phyloP scores from a whole-genome alignment of 2,113 vertebrate species.

The Mastomys natalensis region DNA sequence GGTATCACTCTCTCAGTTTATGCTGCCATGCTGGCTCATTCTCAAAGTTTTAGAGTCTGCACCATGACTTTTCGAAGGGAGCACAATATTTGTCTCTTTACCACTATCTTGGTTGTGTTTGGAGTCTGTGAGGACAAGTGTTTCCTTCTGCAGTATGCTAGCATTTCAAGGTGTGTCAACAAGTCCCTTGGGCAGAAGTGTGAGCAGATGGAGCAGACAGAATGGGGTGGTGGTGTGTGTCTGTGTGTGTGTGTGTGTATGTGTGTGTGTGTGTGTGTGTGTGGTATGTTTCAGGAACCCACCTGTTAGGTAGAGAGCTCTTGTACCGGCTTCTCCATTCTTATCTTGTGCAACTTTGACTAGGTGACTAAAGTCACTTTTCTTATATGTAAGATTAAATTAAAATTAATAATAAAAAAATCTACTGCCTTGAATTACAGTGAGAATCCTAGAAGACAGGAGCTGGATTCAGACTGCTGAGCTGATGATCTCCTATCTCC shows the following conservation, averaged over 20 bases:
- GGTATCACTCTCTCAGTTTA: neutral
- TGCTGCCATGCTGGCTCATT: neutral
- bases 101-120: neutral
- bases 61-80: neutral
- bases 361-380: neutral
- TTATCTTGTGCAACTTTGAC: neutral
- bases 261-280: neutral
- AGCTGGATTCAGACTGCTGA: accelerated
- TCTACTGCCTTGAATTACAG: neutral
- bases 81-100: neutral
- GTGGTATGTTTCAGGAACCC: neutral
- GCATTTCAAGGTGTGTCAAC: neutral
- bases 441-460: neutral
- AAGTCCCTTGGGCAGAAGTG: neutral
- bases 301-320: neutral
- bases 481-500: neutral
- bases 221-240: neutral
- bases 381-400: neutral
- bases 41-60: neutral
- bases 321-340: neutral
- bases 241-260: neutral
- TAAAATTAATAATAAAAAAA: neutral
- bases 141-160: neutral
- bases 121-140: neutral
- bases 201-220: neutral